These are phyloP conservation scores for Premnoplex brunnescens DNA, from an alignment of 2,797 vertebrate genomes.

Conservation along the genomic window DNA sequence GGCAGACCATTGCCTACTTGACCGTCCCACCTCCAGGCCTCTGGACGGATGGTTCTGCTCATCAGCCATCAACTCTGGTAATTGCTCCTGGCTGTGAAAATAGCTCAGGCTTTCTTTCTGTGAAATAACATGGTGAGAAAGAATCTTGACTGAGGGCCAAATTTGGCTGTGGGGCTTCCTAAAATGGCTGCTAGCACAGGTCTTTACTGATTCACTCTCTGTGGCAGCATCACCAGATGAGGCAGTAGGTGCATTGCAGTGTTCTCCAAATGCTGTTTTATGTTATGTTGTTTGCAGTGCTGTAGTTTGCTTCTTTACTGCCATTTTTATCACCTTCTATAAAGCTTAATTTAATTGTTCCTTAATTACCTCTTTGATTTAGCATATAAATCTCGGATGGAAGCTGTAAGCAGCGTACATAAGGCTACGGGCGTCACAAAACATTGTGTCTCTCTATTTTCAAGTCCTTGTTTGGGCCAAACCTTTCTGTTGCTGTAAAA, in stretches of 20 bases:
- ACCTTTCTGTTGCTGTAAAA: neutral
- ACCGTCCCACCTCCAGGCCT: neutral
- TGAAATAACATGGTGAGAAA: neutral
- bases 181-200: neutral
- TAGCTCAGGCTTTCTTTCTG: neutral
- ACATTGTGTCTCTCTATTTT: neutral
- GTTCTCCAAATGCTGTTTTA: neutral
- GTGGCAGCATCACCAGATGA: neutral
- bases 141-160: neutral
- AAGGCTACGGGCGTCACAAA: neutral
- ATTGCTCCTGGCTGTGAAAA: neutral
- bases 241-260: neutral
- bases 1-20: neutral
- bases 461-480: neutral
- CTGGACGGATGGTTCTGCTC: neutral
- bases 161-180: neutral
- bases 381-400: neutral
- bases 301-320: conserved; percentile 2
- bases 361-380: conserved; percentile 36
- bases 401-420: neutral
- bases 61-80: rapidly evolving
- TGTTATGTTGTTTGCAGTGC: neutral
- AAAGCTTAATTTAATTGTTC: conserved; percentile 43
- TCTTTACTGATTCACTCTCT: neutral
- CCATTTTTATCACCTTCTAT: neutral